Evolutionary conservation across 1,140 invertebrate genomes (phyloP), one percentile per base, ranked within the genome.

Genomic region (Brachionus manjavacas): DNA sequence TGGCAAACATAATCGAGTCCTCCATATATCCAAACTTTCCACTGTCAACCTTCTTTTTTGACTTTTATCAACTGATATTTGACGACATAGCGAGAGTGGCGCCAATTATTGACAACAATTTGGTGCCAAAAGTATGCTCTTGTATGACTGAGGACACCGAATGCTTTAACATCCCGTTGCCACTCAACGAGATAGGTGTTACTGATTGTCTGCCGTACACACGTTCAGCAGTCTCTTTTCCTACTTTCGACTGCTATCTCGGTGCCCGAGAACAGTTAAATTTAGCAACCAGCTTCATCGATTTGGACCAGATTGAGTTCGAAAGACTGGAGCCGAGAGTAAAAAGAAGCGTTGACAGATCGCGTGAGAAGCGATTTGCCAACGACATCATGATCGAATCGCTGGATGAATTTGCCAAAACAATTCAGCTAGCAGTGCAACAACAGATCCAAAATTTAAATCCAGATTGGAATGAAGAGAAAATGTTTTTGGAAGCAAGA

Each of bases 231-330:
- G 70, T 46, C 6, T 39, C 70, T 16, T 41, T 72, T 12, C 16
- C 7, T n/a, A 20, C 25, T 16, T 46, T 46, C 8, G 76, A 79
- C 76, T 79, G 76, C 41, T 31, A 79, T 35, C 16, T 64, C 2
- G 41, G 25, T 12, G 28, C 80, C 12, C 55, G 92, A 78, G 91
- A 93, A 84, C 88, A 95, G 92, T 86, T 95, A 28, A 93, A 94
- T 6, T 92, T 91, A 14, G 93, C 96, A 0, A 95, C 95, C 11
- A 92, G 94, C 2, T 96, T 91, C 86, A 89, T 96, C 90, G 95
- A 97, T 87, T 91, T 94, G 14, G 41, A 46, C 23, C 70, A 72
- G n/a, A 25, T 72, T 46, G 14, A 72, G n/a, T 16, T 39, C 16
- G 35, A 39, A 8, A 25, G 11, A 3, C 20, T 60, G 16, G 20